phyloP scores from a whole-genome alignment of 2,797 vertebrate genomes.

The Selene dorsalis region DNA sequence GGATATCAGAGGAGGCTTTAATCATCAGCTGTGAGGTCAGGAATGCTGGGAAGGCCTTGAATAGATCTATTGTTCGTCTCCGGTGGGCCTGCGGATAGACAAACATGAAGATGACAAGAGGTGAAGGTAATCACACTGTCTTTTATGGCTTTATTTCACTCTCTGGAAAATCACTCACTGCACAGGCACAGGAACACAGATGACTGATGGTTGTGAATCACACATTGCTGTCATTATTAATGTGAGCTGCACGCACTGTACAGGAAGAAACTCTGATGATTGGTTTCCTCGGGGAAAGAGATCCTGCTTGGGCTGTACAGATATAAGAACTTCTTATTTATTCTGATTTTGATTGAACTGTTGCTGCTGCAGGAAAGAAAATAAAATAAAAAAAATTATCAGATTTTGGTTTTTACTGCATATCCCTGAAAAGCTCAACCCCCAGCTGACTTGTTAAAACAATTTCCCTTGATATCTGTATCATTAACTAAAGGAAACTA shows the following conservation, averaged over 20 bases:
- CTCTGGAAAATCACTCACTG: constrained; percentile 5
- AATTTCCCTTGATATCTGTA: not conserved
- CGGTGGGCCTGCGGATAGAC: constrained; percentile 14
- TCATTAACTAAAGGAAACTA: constrained; percentile 13
- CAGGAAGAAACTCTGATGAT: not conserved
- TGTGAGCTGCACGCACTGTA: not conserved
- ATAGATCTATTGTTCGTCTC: constrained; percentile 56
- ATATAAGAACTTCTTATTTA: not conserved
- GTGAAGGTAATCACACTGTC: constrained; percentile 35
- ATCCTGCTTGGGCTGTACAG: not conserved
- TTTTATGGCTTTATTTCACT: constrained; percentile 36
- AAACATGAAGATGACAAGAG: constrained; percentile 45
- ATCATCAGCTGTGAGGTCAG: constrained; percentile 56
- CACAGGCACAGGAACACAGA: constrained; percentile 8
- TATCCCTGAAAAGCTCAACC: not conserved
- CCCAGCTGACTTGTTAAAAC: not conserved
- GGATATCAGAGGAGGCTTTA: constrained; percentile 60
- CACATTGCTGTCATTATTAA: not conserved
- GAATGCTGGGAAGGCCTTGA: constrained; percentile 41
- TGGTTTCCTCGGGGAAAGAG: not conserved
- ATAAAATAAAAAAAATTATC: no score
- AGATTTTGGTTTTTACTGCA: constrained; percentile 5
- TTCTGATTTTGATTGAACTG: not conserved
- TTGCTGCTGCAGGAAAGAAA: not conserved
- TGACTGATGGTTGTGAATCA: not conserved